These are phyloP conservation scores for Brachystomella parvula DNA, from an alignment of 1,140 invertebrate genomes.

Conservation along the genomic window DNA sequence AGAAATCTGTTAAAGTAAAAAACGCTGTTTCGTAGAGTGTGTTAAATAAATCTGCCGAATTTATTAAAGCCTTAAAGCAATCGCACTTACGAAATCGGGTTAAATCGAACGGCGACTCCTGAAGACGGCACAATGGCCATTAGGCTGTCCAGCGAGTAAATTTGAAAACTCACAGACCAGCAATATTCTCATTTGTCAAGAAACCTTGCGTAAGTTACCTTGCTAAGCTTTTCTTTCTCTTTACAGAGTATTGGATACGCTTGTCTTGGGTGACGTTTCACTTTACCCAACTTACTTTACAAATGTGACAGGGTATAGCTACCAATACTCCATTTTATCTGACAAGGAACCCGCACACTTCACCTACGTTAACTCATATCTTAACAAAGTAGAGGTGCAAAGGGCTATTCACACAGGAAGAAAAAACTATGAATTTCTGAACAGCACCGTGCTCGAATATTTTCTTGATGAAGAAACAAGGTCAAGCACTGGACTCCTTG, in stretches of 20 bases:
- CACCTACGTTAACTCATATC: constrained; percentile 38
- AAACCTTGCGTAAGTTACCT: neutral
- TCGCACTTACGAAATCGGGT: too few species aligned
- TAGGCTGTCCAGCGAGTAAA: too few species aligned
- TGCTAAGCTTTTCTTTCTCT: neutral
- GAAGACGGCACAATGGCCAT: too few species aligned
- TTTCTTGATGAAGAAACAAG: too few species aligned
- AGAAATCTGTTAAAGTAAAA: too few species aligned
- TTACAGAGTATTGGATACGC: constrained; percentile 43
- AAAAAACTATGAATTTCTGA: constrained; percentile 41
- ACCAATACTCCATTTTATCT: constrained; percentile 11
- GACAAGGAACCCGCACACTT: constrained; percentile 1
- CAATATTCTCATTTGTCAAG: neutral
- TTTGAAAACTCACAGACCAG: too few species aligned
- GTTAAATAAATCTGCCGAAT: too few species aligned
- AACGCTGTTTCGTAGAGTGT: too few species aligned
- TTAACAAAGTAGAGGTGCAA: constrained; percentile 42
- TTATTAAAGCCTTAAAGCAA: too few species aligned
- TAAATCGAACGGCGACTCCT: too few species aligned
- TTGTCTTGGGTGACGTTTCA: constrained; percentile 47
- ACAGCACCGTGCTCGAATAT: too few species aligned
- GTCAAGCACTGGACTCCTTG: too few species aligned
- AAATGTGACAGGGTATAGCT: constrained; percentile 44
- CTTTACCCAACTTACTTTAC: constrained; percentile 44
- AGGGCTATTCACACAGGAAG: constrained; percentile 49